Evolutionary conservation across 37 sponge, comb jelly and placozoan genomes (phyloP).

Genomic region (Oopsacas minuta): DNA sequence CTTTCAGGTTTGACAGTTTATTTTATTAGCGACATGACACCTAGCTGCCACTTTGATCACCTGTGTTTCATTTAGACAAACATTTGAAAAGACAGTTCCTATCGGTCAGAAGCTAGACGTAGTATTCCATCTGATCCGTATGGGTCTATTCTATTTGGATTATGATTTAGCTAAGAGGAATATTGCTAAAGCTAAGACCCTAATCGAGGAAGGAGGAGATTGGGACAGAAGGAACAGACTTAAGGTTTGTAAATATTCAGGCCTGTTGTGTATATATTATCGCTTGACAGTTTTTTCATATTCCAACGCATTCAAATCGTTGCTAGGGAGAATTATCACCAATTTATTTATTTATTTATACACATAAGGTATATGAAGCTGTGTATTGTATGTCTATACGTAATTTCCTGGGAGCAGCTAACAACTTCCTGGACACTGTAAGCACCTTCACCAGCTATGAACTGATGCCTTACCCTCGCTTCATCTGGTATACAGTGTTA

Average conservation of each 20-base stretch:
- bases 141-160: constrained; percentile 90
- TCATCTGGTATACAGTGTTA: constrained; percentile 82
- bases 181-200: constrained; percentile 73
- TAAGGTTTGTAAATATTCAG: too few relatives aligned
- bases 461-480: constrained; percentile 71
- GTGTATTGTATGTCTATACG: constrained; percentile 73
- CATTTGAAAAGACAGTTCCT: constrained; percentile 67
- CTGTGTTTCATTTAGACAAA: too few relatives aligned
- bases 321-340: too few relatives aligned
- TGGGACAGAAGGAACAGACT: constrained; percentile 95
- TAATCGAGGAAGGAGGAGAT: constrained; percentile 96
- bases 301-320: too few relatives aligned
- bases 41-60: too few relatives aligned
- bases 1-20: neutral
- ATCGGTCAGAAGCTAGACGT: constrained; percentile 82
- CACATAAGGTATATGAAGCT: constrained; percentile 57
- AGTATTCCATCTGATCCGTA: constrained; percentile 72
- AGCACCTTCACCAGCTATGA: constrained; percentile 95
- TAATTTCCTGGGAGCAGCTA: constrained; percentile 72
- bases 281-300: too few relatives aligned
- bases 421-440: constrained; percentile 88
- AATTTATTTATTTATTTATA: neutral
- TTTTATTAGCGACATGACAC: too few relatives aligned
- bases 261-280: too few relatives aligned
- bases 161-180: constrained; percentile 74